Percentiles rank a stretch among this genome's conserved stretches.
These are phyloP conservation scores for Caracal caracal DNA, from an alignment of 2,113 vertebrate species.

Conservation along the genomic window DNA sequence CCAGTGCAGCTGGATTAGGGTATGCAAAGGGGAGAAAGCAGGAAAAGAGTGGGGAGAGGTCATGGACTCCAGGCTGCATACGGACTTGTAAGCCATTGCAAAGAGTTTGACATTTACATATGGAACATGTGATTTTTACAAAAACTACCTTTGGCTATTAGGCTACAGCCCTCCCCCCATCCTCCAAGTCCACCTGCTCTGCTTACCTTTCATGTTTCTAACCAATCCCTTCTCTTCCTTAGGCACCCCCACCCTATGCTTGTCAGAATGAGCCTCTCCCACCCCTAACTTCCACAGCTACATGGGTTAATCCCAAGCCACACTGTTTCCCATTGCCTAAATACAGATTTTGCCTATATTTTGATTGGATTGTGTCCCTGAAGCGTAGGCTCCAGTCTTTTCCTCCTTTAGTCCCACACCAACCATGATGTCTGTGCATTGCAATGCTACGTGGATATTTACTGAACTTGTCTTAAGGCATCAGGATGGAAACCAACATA, in stretches of 20 bases:
- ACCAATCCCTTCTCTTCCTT: not conserved
- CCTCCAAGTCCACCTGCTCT: not conserved
- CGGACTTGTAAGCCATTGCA: not conserved
- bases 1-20: not conserved
- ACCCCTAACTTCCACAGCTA: not conserved
- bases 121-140: not conserved
- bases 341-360: not conserved
- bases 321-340: not conserved
- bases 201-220: not conserved
- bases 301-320: not conserved
- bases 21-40: not conserved
- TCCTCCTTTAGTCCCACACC: not conserved
- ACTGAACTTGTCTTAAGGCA: not conserved
- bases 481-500: constrained; percentile 18
- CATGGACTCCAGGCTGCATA: fast-evolving
- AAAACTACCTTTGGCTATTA: not conserved
- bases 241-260: not conserved
- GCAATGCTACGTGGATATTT: not conserved
- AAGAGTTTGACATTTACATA: not conserved
- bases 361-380: not conserved
- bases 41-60: not conserved
- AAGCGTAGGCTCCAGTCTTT: not conserved
- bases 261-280: not conserved
- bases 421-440: not conserved
- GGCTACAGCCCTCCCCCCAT: too few relatives aligned